Evolutionary conservation across 2,113 vertebrate species (phyloP), one percentile per base, ranked within the genome.

Genomic region (Crotalus horridus): DNA sequence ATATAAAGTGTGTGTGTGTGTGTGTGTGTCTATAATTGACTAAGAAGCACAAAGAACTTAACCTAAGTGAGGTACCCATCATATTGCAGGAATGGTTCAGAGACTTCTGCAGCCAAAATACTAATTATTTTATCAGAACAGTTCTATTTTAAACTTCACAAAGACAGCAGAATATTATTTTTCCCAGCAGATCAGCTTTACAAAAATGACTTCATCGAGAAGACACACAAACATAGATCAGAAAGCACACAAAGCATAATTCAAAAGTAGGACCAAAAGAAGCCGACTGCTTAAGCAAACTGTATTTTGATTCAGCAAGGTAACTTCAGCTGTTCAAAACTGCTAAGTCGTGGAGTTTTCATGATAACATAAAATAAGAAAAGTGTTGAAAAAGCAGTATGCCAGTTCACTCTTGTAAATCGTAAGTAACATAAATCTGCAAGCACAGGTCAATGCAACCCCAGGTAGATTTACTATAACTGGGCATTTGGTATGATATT

Each of bases 401-500:
- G 13, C 92, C 93, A 94, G 91, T 95, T 96, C 96, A 91, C 95
- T 90, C 85, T 69, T 58, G 1, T 88, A 94, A 94, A 89, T 94
- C 85, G 0, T 93, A 56, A 86, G 94, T 94, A 92, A 96, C 91
- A 86, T 46, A 93, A 96, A 90, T 0, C 86, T 93, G 93, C 94
- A 53, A 94, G 94, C 1, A 55, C 92, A 88, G 95, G 96, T 88
- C 87, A 56, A 93, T 91, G 64, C 90, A 74, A 96, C 96, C 95
- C 95, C 87, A 92, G 61, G 74, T 95, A 96, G 96, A 97, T 97
- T 97, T 97, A 98, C 97, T 97, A 95, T 97, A 94, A 95, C 94
- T 96, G 96, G 94, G 95, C 96, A 95, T 91, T 95, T 97, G 96
- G 96, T 97, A 94, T 94, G 95, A 51, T 91, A 95, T 11, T 95